These are phyloP conservation scores for Andrena haemorrhoa DNA, from an alignment of 2,888 invertebrate species.

Conservation along the genomic window DNA sequence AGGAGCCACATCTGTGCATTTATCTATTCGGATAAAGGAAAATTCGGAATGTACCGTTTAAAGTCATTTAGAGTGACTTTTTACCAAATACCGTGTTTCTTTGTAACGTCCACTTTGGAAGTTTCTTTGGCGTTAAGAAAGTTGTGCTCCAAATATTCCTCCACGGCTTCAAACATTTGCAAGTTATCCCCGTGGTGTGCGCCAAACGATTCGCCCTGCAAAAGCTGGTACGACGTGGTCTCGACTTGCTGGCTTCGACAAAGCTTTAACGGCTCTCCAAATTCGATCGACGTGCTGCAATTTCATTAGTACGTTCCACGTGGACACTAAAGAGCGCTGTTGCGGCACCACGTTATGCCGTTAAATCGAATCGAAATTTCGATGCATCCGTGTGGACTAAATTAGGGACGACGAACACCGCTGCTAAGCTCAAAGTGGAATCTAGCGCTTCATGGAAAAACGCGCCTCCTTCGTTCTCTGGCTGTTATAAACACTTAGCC, in stretches of 20 bases:
- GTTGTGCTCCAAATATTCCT: not conserved
- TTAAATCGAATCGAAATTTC: conserved; percentile 5
- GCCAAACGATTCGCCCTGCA: not conserved
- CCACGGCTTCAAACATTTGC: not conserved
- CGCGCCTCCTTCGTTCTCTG: too few species aligned
- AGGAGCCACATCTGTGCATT: too few species aligned
- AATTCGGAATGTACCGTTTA: too few species aligned
- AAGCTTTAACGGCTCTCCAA: conserved; percentile 10
- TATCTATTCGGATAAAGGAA: too few species aligned
- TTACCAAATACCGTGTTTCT: too few species aligned
- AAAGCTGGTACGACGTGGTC: not conserved
- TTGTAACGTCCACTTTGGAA: too few species aligned
- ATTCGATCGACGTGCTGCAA: conserved; percentile 5
- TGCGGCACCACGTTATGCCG: conserved; percentile 4
- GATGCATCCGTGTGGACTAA: not conserved
- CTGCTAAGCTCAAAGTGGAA: not conserved
- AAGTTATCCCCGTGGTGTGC: not conserved
- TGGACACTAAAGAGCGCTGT: conserved; percentile 5
- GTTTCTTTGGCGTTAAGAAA: too few species aligned
- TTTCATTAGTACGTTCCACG: not conserved
- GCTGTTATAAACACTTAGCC: too few species aligned
- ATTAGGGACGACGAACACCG: not conserved
- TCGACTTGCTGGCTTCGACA: conserved; percentile 1
- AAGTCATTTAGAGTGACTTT: too few species aligned
- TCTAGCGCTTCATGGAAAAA: not conserved